A percentile compares a stretch with the other conserved stretches of the same genome.
These are phyloP conservation scores for Ochotona princeps DNA, from an alignment of 2,113 vertebrate species.

Conservation along the genomic window DNA sequence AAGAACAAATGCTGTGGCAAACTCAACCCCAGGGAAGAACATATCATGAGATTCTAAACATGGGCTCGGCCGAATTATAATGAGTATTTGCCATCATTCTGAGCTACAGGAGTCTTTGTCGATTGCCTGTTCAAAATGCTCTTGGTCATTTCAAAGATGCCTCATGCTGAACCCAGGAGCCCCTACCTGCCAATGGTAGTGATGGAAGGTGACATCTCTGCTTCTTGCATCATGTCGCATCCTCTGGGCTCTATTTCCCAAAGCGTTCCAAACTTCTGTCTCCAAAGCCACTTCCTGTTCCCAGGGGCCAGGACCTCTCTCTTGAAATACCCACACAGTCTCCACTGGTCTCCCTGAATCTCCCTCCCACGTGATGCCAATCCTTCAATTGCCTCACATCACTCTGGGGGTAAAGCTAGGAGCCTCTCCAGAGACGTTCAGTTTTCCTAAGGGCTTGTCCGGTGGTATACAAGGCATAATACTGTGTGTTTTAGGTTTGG, in stretches of 20 bases:
- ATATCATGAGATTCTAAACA: not conserved
- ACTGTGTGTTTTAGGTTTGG: not conserved
- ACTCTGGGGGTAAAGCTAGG: not conserved
- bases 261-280: not conserved
- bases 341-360: not conserved
- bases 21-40: not conserved
- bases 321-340: not conserved
- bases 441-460: rapidly evolving
- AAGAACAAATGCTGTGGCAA: not conserved
- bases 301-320: not conserved
- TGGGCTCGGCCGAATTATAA: not conserved
- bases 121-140: not conserved
- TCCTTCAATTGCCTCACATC: not conserved
- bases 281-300: not conserved
- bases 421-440: not conserved
- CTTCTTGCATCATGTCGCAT: not conserved
- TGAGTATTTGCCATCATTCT: not conserved
- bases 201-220: not conserved
- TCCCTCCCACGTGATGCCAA: not conserved
- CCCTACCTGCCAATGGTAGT: not conserved
- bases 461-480: not conserved
- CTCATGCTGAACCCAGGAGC: not conserved
- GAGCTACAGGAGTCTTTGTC: slow-evolving; percentile 6
- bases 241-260: not conserved
- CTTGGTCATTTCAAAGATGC: not conserved